phyloP scores from a whole-genome alignment of 2,888 invertebrate species.

The Philonicus albiceps region DNA sequence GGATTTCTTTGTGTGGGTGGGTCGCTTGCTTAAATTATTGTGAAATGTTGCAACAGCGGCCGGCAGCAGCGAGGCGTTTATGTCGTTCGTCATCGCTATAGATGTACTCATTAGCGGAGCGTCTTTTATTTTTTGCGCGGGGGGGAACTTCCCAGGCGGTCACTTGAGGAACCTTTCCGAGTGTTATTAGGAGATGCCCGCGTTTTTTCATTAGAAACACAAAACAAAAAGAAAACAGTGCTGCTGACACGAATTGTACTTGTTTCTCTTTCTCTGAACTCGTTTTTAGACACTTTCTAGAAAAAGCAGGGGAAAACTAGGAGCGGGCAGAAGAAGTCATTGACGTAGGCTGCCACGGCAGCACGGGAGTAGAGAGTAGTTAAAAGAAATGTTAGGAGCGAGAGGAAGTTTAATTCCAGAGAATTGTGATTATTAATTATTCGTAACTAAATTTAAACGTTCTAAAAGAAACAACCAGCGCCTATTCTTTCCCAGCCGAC shows the following conservation, averaged over 20 bases:
- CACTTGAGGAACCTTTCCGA: background rate
- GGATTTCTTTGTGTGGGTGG: conserved; percentile 33
- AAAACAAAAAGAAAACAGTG: background rate
- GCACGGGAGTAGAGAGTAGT: conserved; percentile 1
- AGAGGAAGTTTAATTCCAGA: conserved; percentile 35
- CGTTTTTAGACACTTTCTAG: conserved; percentile 8
- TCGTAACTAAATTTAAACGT: conserved; percentile 35
- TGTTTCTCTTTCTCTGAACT: background rate
- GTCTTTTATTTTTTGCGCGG: background rate
- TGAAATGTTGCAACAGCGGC: conserved; percentile 3
- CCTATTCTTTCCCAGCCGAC: conserved; percentile 22
- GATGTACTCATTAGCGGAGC: background rate
- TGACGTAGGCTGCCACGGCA: background rate
- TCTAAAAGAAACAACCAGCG: conserved; percentile 5
- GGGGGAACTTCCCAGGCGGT: conserved; percentile 4
- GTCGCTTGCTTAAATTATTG: conserved; percentile 35
- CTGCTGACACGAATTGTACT: background rate
- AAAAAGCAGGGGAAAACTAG: background rate
- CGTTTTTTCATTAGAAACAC: background rate
- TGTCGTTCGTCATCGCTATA: background rate
- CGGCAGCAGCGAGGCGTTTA: background rate
- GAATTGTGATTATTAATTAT: conserved; percentile 41
- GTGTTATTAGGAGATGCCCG: background rate
- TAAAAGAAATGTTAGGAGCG: conserved; percentile 25
- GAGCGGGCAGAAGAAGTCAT: background rate